Evolutionary conservation across 1,140 invertebrate species (phyloP), one percentile per base, ranked within the genome.

Genomic region (Pectinophora gossypiella): DNA sequence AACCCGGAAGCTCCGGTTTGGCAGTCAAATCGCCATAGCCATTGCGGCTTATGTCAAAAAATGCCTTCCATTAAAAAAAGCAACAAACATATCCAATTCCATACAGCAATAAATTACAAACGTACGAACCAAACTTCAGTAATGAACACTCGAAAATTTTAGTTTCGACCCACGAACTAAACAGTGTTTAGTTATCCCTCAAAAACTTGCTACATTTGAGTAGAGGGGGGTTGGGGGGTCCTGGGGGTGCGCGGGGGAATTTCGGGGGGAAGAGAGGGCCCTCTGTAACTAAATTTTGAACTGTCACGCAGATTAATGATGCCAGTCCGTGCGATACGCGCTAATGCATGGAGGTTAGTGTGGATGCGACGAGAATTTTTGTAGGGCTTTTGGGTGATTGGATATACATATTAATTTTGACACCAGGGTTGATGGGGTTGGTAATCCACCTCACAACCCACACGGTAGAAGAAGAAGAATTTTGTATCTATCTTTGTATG

Each of bases 221-320:
- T 45, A 38, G 52, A 23, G 54, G 21, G 51, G 59, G 40, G 54
- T 35, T 52, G 43, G 62, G 57, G 40, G 19, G 20, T 38, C 16
- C 48, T 19, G 47, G 21, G 46, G 52, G 10, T 19, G n/a, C 16
- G 51, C 42, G 35, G 51, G 43, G 49, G 45, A 0, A 9, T 16
- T 21, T 56, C 45, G 49, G 45, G 51, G 52, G 59, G 55, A 54
- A 44, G 68, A 52, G 56, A 67, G 64, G 67, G 70, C 80, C 83
- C 83, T 82, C 81, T 77, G 83, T 85, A 87, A 87, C 78, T 87
- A 85, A 87, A 87, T 87, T 87, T 87, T 87, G 79, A 87, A 85
- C 84, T 87, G 84, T 87, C 84, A 87, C 84, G 84, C 76, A 87
- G 81, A 87, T 87, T 87, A 87, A 87, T 87, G 84, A 87, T 73